Conservation (phyloP, 2,888 invertebrate genomes). For the Oscheius sp. region DNA sequence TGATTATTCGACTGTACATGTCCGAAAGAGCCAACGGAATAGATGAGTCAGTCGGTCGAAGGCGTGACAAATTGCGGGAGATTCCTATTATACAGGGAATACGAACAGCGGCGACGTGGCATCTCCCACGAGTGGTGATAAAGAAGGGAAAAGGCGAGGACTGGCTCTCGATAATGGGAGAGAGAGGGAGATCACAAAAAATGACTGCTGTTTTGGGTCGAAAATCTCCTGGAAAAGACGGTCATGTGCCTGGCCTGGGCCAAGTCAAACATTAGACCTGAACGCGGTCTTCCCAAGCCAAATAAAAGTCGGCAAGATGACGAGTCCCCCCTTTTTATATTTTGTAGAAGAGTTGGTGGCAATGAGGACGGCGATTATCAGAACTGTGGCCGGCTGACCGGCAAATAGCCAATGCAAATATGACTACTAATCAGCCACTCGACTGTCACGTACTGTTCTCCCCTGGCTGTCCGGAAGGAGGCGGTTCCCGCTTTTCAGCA, state of each 20-base stretch:
- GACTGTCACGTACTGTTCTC: no score
- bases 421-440: not conserved
- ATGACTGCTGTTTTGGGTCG: not conserved
- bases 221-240: not conserved
- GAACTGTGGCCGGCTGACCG: not conserved
- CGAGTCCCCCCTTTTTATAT: not conserved
- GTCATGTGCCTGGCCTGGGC: conserved; percentile 3
- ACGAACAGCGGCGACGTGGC: not conserved
- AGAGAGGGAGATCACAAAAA: not conserved
- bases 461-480: no score
- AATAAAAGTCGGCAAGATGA: conserved; percentile 12
- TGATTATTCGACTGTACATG: conserved; percentile 1
- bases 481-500: no score
- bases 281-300: conserved; percentile 14
- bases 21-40: not conserved
- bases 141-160: not conserved
- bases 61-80: not conserved
- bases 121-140: not conserved
- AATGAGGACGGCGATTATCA: not conserved
- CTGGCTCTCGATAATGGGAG: not conserved
- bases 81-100: not conserved
- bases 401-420: conserved; percentile 7
- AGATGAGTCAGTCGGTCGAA: not conserved
- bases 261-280: conserved; percentile 25
- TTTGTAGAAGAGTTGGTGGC: not conserved